phyloP scores from a whole-genome alignment of 2,888 invertebrate genomes.

The Rugalucina vietnamica region DNA sequence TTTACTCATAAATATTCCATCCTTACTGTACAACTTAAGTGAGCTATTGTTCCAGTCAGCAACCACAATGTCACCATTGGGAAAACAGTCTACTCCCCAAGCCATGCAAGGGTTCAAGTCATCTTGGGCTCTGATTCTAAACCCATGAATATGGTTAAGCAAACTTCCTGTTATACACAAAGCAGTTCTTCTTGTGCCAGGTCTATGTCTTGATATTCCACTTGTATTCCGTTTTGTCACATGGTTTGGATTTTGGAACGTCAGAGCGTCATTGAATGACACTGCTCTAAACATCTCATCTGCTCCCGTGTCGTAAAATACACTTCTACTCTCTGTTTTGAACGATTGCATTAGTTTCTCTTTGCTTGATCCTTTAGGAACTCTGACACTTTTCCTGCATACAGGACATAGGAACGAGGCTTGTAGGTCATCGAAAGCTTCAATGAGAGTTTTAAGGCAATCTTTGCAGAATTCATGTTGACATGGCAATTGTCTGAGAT shows the following conservation, averaged over 20 bases:
- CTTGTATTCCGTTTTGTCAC: not conserved
- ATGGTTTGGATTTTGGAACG: not conserved
- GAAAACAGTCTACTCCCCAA: constrained; percentile 10
- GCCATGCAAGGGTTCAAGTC: not conserved
- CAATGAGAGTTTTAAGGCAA: not conserved
- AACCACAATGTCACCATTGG: constrained; percentile 8
- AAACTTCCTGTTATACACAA: not conserved
- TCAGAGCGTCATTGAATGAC: not conserved
- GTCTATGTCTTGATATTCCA: not conserved
- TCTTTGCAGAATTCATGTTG: constrained; percentile 12
- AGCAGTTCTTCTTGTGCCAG: not conserved
- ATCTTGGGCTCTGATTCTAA: not conserved
- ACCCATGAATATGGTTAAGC: not conserved
- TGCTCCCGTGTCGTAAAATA: not conserved
- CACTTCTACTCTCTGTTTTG: not conserved
- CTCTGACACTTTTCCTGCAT: not conserved
- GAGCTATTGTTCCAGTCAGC: constrained; percentile 9
- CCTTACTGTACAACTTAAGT: not conserved
- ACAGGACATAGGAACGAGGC: not conserved
- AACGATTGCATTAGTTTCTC: not conserved
- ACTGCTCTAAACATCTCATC: not conserved
- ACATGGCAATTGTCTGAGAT: constrained; percentile 4
- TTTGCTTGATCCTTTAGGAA: not conserved
- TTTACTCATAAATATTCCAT: constrained; percentile 7
- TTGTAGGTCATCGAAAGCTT: not conserved